Evolutionary conservation across 2,888 invertebrate species (phyloP), one percentile per base, ranked within the genome.

Genomic region (Parthenolecanium corni): DNA sequence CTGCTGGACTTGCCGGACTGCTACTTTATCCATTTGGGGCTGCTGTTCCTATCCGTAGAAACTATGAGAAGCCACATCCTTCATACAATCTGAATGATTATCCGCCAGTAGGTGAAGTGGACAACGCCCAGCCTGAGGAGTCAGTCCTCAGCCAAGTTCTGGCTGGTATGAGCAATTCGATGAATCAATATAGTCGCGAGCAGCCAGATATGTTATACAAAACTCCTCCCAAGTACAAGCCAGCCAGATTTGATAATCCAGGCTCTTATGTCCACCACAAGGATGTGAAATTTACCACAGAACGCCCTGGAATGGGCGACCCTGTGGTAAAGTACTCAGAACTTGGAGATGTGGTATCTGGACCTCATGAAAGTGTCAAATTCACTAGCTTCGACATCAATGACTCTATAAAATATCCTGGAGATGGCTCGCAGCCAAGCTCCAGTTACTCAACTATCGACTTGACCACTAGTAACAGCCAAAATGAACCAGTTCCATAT

Each of bases 61-160:
- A 64, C 23, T 66, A 67, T 5, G 66, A 68, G 23, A 67, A 68
- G 44, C 62, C 64, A n/a, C 65, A 66, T n/a, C 64, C 64, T 2
- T 66, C 67, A 3, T 83, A 84, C 69, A 82, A 82, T 71, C 82
- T 84, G 69, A 82, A 82, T 68, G 82, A 83, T 68, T 85, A 85
- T 67, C 79, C 79, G 1, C 79, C 77, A 52, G 66, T 66, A 11
- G 62, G 64, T n/a, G 69, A 69, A 47, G 64, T 67, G 9, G 69
- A 69, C 38, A 67, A 69, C 49, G 79, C 79, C 0, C 83, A 85
- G 71, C 81, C 81, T 11, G 87, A 87, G 72, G 86, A 86, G 73
- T 86, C 85, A 71, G 83, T 85, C 70, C 78, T 86, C 31, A 84
- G 84, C 14, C 84, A 85, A 70, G 84, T 86, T 0, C 76, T 85